Percentiles rank a stretch among this genome's conserved stretches.
phyloP scores from a whole-genome alignment of 2,113 vertebrate species.

The Nasalis larvatus region DNA sequence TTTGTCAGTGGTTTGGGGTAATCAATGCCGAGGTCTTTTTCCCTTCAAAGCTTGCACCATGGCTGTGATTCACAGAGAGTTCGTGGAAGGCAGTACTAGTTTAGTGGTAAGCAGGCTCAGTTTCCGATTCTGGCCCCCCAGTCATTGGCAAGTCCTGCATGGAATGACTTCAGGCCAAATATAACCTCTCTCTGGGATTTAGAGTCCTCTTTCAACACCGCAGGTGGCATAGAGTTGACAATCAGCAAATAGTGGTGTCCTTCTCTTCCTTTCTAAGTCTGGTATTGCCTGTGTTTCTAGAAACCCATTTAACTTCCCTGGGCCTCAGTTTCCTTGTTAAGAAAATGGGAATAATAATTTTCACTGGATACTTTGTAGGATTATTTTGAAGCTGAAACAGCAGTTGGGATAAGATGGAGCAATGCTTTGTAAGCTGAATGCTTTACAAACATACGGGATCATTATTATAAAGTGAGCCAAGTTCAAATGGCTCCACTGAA shows the following conservation, averaged over 20 bases:
- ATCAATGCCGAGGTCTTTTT: constrained; percentile 47
- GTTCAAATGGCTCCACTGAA: background rate
- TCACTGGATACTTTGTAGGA: background rate
- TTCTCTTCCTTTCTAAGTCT: background rate
- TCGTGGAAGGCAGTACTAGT: background rate
- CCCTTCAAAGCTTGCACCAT: background rate
- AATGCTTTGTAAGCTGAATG: background rate
- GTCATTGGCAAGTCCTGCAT: background rate
- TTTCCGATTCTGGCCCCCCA: background rate
- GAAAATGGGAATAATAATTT: background rate
- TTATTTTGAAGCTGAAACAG: background rate
- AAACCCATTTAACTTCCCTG: background rate
- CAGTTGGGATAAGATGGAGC: background rate
- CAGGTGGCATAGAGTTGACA: background rate
- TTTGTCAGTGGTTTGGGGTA: constrained; percentile 63
- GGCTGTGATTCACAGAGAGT: background rate
- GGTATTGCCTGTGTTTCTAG: background rate
- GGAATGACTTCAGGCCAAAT: background rate
- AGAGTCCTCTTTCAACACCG: background rate
- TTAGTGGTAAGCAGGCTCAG: background rate
- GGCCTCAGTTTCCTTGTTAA: background rate
- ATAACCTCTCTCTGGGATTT: background rate
- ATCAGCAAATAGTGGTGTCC: background rate
- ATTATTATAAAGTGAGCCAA: background rate
- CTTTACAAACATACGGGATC: background rate